Evolutionary conservation across 2,888 invertebrate species (phyloP), one percentile per base, ranked within the genome.

Genomic region (Eulithis testata): DNA sequence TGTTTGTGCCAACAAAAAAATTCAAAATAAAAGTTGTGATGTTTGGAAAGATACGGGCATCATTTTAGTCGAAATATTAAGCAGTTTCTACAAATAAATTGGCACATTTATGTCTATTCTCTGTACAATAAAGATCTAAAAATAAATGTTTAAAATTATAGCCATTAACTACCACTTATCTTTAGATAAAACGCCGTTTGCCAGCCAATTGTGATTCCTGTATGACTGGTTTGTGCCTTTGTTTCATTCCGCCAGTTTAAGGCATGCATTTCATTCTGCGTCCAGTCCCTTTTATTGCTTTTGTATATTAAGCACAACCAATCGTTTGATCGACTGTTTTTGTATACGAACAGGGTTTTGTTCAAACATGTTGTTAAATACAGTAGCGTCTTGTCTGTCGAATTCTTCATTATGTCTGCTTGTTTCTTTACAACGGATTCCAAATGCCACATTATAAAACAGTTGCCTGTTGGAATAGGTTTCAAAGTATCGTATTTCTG

Each of bases 181-280:
- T 79, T 72, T 74, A 74, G 71, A 76, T 76, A 11, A 70, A 72
- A 69, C 73, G 73, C 73, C 73, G 71, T 72, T 73, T 70, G 76
- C 73, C 52, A 50, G 70, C 70, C 69, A 74, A 73, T 76, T 76
- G 72, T 65, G 73, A 75, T 76, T 79, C 77, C 73, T 70, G 73
- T 68, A 72, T 52, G 65, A 72, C 78, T 76, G 77, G 80, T 84
- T 86, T 84, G 83, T 83, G 75, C 49, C 63, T 76, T 60, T 68
- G 63, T 62, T 63, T 69, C 66, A 66, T 77, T 76, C 77, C 73
- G 37, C 57, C 72, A 68, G 75, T 72, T 79, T 76, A 78, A 78
- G 73, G 76, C 76, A 65, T 76, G 64, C 63, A 66, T 59, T 66
- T 59, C 62, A 60, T 65, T 52, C 60, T 44, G 54, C 43, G n/a